Percentiles rank a stretch among this genome's conserved stretches.
Conservation (phyloP, 2,797 vertebrate species). For the Pyrocephalus nanus region DNA sequence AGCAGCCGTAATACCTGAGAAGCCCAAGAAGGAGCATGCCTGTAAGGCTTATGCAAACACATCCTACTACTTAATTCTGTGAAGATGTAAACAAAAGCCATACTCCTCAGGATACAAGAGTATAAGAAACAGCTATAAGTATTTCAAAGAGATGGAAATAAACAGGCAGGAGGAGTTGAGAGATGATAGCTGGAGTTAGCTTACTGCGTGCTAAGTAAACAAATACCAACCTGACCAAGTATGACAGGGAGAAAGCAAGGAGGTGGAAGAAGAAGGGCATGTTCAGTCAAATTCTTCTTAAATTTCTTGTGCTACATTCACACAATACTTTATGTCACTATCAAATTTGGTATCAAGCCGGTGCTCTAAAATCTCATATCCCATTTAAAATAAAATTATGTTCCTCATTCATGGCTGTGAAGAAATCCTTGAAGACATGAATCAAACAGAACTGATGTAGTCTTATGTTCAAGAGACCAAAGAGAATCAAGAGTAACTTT, state of each 20-base stretch:
- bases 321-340: background rate
- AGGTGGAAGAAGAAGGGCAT: background rate
- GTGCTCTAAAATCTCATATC: background rate
- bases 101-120: background rate
- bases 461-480: background rate
- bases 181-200: background rate
- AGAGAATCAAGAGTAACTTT: background rate
- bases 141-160: background rate
- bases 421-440: background rate
- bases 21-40: background rate
- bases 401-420: background rate
- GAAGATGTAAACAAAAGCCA: conserved; percentile 3
- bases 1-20: background rate
- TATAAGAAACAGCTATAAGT: background rate
- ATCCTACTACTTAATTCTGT: background rate
- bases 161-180: background rate
- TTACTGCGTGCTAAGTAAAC: background rate
- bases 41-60: background rate
- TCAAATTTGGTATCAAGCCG: background rate
- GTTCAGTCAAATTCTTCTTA: background rate
- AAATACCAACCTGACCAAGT: background rate
- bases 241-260: background rate
- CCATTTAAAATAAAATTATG: background rate
- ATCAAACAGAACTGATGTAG: background rate
- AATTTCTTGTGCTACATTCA: background rate